phyloP scores from a whole-genome alignment of 2,113 vertebrate species.

The Eulemur rufifrons region DNA sequence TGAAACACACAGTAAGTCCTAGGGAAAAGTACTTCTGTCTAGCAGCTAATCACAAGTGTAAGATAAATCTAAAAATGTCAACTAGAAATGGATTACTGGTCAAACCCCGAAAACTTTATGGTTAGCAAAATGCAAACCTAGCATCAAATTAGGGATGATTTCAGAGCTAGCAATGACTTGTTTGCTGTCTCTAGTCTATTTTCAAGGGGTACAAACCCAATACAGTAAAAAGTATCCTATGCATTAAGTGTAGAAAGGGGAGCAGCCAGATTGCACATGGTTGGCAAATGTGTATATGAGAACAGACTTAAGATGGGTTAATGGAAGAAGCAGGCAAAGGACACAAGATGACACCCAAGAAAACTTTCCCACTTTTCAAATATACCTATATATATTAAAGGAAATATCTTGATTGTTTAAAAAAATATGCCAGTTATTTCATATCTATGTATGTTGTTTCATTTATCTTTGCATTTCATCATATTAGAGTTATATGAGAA shows the following conservation, averaged over 20 bases:
- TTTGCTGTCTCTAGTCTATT: neutral
- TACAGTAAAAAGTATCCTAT: neutral
- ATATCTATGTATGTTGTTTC: neutral
- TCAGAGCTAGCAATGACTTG: neutral
- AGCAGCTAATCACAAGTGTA: neutral
- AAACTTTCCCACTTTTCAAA: neutral
- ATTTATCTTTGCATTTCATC: neutral
- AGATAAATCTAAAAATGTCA: neutral
- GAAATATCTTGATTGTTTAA: neutral
- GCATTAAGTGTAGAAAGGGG: neutral
- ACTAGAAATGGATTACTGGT: neutral
- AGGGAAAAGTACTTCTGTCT: neutral
- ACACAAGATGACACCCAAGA: neutral
- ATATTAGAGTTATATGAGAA: neutral
- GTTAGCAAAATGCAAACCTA: neutral
- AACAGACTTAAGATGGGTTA: neutral
- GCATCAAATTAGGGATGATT: neutral
- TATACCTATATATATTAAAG: neutral
- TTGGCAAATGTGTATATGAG: neutral
- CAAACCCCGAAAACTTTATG: neutral
- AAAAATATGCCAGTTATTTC: neutral
- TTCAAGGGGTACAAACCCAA: neutral
- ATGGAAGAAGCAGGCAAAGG: neutral
- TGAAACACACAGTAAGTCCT: neutral
- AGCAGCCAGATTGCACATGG: neutral